Evolutionary conservation across 1,140 invertebrate genomes (phyloP).

Genomic region (Lordiphosa collinella): DNA sequence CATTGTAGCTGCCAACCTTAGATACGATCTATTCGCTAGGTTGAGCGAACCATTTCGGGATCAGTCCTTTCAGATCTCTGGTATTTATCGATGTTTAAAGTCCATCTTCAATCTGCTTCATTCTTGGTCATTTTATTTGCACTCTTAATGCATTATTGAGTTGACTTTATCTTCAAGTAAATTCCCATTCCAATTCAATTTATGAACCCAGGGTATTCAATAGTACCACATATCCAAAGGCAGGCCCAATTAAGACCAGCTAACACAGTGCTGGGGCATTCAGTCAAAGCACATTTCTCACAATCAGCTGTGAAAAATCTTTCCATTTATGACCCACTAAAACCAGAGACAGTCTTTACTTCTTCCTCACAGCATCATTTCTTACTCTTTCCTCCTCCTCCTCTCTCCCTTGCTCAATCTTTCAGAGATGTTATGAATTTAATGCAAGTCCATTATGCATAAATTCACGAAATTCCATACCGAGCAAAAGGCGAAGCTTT

Average conservation of each 20-base stretch:
- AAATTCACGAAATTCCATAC: slow-evolving; percentile 72
- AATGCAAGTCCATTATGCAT: slow-evolving; percentile 74
- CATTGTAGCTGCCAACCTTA: too few species aligned
- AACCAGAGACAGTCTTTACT: slow-evolving; percentile 43
- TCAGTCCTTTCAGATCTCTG: too few species aligned
- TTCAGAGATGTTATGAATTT: slow-evolving; percentile 65
- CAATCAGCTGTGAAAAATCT: slow-evolving; percentile 77
- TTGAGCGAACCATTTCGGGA: too few species aligned
- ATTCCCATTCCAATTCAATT: background rate
- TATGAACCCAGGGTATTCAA: slow-evolving; percentile 7
- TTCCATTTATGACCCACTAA: slow-evolving; percentile 75
- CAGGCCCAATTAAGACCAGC: slow-evolving; percentile 14
- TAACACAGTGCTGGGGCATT: slow-evolving; percentile 53
- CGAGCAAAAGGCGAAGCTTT: slow-evolving; percentile 43
- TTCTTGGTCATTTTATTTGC: too few species aligned
- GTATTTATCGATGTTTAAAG: too few species aligned
- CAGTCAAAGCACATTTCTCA: slow-evolving; percentile 56
- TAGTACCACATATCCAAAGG: background rate
- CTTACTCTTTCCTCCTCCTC: background rate
- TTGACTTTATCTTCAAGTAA: too few species aligned
- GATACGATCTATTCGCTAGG: too few species aligned
- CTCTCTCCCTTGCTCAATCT: background rate
- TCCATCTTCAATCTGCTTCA: too few species aligned
- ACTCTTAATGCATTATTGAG: too few species aligned
- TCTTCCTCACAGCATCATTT: slow-evolving; percentile 43